These are phyloP conservation scores for Panthera tigris DNA, from an alignment of 2,113 vertebrate species.

Conservation along the genomic window DNA sequence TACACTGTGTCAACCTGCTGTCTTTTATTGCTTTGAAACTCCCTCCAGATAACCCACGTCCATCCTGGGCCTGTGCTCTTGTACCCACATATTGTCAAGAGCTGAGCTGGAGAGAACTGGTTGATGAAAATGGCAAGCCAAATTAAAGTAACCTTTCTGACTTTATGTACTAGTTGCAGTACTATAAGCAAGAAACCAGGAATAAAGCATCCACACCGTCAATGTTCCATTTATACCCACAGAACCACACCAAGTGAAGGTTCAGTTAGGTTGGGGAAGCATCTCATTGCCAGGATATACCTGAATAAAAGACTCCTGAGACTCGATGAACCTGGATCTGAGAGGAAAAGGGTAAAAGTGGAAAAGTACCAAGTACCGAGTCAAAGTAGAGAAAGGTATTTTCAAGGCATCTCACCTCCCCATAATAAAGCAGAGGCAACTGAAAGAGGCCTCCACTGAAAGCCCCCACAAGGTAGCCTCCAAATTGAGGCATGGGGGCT, in stretches of 20 bases:
- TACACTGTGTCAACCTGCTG: background rate
- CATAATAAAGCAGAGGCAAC: background rate
- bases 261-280: background rate
- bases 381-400: background rate
- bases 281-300: background rate
- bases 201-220: background rate
- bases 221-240: background rate
- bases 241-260: fast-evolving
- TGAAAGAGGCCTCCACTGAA: fast-evolving
- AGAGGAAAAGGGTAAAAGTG: background rate
- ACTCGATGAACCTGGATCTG: background rate
- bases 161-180: background rate
- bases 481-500: background rate
- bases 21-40: background rate
- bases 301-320: background rate
- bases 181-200: background rate
- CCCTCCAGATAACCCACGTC: background rate
- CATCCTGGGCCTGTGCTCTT: background rate
- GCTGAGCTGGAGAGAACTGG: background rate
- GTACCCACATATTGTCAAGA: background rate
- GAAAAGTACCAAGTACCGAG: background rate
- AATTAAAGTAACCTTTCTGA: background rate
- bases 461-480: background rate
- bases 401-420: background rate
- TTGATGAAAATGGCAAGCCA: background rate